Percentiles rank a stretch among this genome's conserved stretches.
Conservation (phyloP, 1,140 invertebrate genomes). For the Neodiprion lecontei region DNA sequence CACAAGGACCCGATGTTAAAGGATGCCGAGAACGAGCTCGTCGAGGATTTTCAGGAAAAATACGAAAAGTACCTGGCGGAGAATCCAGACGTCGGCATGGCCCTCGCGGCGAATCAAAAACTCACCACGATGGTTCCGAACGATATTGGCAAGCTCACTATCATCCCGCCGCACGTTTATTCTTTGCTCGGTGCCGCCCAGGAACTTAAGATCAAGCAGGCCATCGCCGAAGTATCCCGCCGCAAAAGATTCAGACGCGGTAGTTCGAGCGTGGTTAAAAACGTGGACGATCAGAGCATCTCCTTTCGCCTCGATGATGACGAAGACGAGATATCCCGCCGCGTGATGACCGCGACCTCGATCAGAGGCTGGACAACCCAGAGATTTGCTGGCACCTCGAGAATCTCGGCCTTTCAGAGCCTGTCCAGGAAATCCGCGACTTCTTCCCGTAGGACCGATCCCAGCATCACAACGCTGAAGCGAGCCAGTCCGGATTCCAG, state of each 20-base stretch:
- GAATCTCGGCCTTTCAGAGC: neutral
- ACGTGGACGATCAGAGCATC: slow-evolving; percentile 1
- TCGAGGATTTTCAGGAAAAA: slow-evolving; percentile 9
- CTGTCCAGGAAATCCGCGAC: neutral
- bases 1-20: slow-evolving; percentile 4
- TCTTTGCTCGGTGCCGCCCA: neutral
- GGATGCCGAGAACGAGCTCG: slow-evolving; percentile 13
- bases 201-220: neutral
- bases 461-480: neutral
- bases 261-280: neutral
- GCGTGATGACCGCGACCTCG: neutral
- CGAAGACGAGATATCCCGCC: neutral
- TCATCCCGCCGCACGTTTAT: slow-evolving; percentile 11
- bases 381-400: slow-evolving; percentile 1
- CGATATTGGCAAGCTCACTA: slow-evolving; percentile 13
- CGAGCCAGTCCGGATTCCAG: neutral
- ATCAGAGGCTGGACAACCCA: neutral
- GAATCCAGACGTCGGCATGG: slow-evolving; percentile 13
- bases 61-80: slow-evolving; percentile 18
- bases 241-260: slow-evolving; percentile 11
- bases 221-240: slow-evolving; percentile 13
- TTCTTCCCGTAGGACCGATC: neutral
- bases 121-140: slow-evolving; percentile 22
- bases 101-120: slow-evolving; percentile 1
- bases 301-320: neutral